phyloP scores from a whole-genome alignment of 2,888 invertebrate genomes.

The Mechanitis mazaeus region DNA sequence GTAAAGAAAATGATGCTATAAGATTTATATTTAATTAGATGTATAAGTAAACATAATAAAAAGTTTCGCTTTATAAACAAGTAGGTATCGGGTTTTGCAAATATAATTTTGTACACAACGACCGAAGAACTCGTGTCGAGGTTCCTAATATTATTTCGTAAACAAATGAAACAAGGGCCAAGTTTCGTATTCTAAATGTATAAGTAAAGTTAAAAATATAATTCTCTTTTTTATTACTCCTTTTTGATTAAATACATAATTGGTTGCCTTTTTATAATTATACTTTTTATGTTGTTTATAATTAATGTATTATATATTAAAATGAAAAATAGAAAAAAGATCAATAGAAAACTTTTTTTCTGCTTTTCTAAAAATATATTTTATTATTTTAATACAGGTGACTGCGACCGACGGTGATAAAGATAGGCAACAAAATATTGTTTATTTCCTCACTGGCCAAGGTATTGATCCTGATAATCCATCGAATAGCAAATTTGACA shows the following conservation, averaged over 20 bases:
- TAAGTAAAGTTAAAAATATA: too few species aligned
- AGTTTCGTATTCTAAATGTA: conserved; percentile 33
- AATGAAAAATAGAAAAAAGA: too few species aligned
- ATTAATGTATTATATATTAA: conserved; percentile 2
- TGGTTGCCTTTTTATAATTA: too few species aligned
- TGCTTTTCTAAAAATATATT: not conserved
- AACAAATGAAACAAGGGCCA: conserved; percentile 33
- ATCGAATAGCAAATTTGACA: conserved; percentile 96
- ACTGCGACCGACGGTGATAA: conserved; percentile 97
- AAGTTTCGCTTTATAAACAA: not conserved
- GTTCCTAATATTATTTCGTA: conserved; percentile 11
- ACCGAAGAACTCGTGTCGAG: conserved; percentile 28
- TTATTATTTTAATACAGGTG: conserved; percentile 78
- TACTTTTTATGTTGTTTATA: too few species aligned
- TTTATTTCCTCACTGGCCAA: conserved; percentile 96
- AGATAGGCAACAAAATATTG: conserved; percentile 95
- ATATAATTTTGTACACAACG: too few species aligned
- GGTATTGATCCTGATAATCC: conserved; percentile 97
- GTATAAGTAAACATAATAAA: too few species aligned
- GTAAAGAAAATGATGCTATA: too few species aligned
- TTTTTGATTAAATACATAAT: too few species aligned
- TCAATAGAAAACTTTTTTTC: too few species aligned
- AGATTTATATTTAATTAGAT: too few species aligned
- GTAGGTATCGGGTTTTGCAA: too few species aligned
- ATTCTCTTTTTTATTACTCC: too few species aligned